Percentiles rank a stretch among this genome's conserved stretches.
These are phyloP conservation scores for Vultur gryphus DNA, from an alignment of 2,797 vertebrate genomes.

Conservation along the genomic window DNA sequence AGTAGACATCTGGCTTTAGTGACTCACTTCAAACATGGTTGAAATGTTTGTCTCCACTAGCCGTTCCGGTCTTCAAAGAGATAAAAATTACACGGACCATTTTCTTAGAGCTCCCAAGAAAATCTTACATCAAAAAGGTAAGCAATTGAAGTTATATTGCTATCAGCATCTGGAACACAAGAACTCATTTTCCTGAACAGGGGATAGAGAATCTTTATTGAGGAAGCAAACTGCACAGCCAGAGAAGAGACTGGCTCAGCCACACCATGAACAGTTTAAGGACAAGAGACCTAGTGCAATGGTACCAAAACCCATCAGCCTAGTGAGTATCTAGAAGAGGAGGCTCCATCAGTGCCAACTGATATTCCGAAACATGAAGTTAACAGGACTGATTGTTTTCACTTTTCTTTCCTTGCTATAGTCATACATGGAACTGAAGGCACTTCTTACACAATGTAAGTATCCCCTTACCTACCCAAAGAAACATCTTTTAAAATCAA, in stretches of 20 bases:
- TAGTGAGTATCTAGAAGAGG: not conserved
- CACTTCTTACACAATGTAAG: not conserved
- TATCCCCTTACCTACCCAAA: not conserved
- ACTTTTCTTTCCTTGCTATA: not conserved
- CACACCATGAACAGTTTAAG: not conserved
- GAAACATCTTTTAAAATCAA: accelerated
- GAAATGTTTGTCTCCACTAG: not conserved
- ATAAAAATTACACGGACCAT: not conserved
- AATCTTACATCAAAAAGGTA: not conserved
- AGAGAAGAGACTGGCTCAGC: not conserved
- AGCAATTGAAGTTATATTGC: not conserved
- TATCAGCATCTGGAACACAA: not conserved
- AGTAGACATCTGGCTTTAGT: not conserved
- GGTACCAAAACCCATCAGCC: not conserved
- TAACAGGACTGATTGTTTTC: not conserved
- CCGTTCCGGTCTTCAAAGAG: not conserved
- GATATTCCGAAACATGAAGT: not conserved
- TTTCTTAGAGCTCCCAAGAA: not conserved
- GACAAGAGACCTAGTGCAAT: not conserved
- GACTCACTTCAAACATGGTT: not conserved
- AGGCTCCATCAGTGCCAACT: not conserved
- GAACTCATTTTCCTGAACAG: not conserved
- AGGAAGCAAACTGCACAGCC: not conserved
- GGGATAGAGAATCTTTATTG: not conserved
- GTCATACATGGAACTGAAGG: not conserved